phyloP scores from a whole-genome alignment of 2,888 invertebrate genomes.

The Perizoma affinitatum region DNA sequence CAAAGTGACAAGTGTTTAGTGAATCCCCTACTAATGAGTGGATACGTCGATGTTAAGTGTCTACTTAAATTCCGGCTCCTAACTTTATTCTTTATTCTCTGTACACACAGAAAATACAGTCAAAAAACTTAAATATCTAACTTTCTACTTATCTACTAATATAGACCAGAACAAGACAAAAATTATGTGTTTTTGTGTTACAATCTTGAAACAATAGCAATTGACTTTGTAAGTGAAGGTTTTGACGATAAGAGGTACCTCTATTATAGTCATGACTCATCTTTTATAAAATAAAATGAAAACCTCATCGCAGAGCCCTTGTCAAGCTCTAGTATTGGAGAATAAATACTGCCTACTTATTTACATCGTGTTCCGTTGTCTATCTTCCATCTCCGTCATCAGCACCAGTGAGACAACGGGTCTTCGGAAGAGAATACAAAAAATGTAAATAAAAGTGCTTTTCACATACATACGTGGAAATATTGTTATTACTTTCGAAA shows the following conservation, averaged over 20 bases:
- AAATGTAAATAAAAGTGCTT: too few relatives aligned
- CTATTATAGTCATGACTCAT: constrained; percentile 1
- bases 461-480: too few relatives aligned
- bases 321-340: neutral
- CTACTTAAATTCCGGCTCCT: constrained; percentile 34
- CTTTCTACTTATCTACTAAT: constrained; percentile 40
- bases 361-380: too few relatives aligned
- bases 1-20: constrained; percentile 49
- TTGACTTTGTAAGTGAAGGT: constrained; percentile 4
- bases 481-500: too few relatives aligned
- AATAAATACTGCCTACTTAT: too few relatives aligned
- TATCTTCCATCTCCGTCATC: too few relatives aligned
- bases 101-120: too few relatives aligned
- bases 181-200: constrained; percentile 34
- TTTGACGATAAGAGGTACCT: neutral
- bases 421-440: too few relatives aligned
- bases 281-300: neutral
- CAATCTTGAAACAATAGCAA: constrained; percentile 9
- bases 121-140: too few relatives aligned
- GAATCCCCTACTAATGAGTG: constrained; percentile 32
- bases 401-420: too few relatives aligned
- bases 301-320: neutral
- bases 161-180: constrained; percentile 36
- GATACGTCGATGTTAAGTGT: constrained; percentile 35
- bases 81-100: too few relatives aligned